Percentiles rank a stretch among this genome's conserved stretches.
Evolutionary conservation across 2,797 vertebrate species (phyloP).

Genomic region (Rhincodon typus): DNA sequence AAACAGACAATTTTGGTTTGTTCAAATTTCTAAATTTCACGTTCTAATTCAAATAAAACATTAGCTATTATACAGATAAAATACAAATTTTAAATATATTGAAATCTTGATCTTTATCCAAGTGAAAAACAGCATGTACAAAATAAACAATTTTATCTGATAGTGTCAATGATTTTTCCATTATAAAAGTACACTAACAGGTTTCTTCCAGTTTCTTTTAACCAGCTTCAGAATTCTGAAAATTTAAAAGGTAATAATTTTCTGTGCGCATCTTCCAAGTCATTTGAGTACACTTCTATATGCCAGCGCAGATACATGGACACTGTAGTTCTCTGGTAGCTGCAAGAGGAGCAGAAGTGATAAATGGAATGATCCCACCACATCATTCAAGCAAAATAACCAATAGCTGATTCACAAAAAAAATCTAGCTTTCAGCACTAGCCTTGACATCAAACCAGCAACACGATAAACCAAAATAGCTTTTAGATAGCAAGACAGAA

Average conservation of each 20-base stretch:
- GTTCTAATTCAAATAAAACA: background rate
- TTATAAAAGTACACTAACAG: background rate
- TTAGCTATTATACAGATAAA: background rate
- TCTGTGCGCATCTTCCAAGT: background rate
- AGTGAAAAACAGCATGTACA: background rate
- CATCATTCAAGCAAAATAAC: background rate
- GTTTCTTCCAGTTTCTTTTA: background rate
- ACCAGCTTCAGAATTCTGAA: background rate
- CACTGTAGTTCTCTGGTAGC: constrained; percentile 66
- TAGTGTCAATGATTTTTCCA: background rate
- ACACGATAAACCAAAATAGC: background rate
- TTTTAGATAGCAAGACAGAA: background rate
- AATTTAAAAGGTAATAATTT: background rate
- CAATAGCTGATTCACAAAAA: background rate
- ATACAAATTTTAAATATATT: background rate
- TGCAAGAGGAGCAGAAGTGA: constrained; percentile 48
- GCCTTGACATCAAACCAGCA: background rate
- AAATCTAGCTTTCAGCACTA: background rate
- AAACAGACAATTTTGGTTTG: background rate
- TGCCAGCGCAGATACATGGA: constrained; percentile 64
- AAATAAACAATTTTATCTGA: background rate
- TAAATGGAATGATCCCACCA: background rate
- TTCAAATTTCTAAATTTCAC: background rate
- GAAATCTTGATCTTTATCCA: background rate
- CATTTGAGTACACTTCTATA: constrained; percentile 66